These are phyloP conservation scores for Cervus canadensis DNA, from an alignment of 2,113 vertebrate genomes.

Conservation along the genomic window DNA sequence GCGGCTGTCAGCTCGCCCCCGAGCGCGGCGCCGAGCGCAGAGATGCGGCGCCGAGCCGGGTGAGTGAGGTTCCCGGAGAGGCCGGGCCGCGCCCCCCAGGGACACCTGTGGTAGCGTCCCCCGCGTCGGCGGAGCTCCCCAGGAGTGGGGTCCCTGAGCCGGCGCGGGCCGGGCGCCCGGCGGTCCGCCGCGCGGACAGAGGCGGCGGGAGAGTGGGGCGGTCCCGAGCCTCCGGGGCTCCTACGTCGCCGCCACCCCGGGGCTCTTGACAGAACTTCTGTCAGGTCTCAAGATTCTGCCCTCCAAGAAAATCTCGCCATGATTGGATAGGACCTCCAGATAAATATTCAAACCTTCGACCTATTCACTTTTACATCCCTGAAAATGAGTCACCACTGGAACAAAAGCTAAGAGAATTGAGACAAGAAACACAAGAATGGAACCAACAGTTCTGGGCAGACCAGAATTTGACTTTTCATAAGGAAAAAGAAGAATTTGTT, in stretches of 20 bases:
- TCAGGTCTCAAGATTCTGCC: too few species aligned
- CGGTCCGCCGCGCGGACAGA: background rate
- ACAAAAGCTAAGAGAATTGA: too few species aligned
- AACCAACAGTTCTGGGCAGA: too few species aligned
- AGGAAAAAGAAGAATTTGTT: too few species aligned
- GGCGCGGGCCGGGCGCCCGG: background rate
- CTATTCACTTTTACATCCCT: too few species aligned
- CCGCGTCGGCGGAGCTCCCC: background rate
- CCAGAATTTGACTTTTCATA: too few species aligned
- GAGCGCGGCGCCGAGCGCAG: background rate
- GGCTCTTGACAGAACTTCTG: background rate
- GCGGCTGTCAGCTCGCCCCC: background rate
- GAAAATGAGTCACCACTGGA: too few species aligned
- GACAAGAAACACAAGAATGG: too few species aligned
- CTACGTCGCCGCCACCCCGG: background rate
- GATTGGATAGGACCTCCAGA: too few species aligned
- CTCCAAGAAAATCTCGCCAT: too few species aligned
- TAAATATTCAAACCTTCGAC: too few species aligned
- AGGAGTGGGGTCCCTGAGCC: too few species aligned
- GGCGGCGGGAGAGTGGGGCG: background rate
- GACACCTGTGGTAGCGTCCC: background rate
- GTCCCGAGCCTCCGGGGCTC: background rate
- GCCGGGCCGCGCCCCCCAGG: background rate
- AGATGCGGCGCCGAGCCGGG: slow-evolving; percentile 34
- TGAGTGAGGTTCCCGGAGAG: slow-evolving; percentile 18